Evolutionary conservation across 2,797 vertebrate genomes (phyloP), one percentile per base, ranked within the genome.

Genomic region (Typhlichthys eigenmanni): DNA sequence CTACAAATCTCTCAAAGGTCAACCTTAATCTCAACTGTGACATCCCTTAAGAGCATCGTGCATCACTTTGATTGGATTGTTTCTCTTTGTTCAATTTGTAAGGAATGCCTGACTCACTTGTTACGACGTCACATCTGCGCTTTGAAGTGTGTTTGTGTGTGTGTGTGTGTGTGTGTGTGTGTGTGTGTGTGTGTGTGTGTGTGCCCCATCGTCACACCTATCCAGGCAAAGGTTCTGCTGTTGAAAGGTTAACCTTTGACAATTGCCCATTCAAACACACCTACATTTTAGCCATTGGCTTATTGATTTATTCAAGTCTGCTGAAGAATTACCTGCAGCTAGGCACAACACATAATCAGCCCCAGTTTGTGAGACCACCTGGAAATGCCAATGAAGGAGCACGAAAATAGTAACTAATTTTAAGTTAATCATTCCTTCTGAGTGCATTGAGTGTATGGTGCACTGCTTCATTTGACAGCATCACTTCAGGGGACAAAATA

Each of bases 91-190:
- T 43, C 8, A 43, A 43, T 43, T 10, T 43, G 38, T 9, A 43
- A 77, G 58, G 67, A 64, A 55, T 55, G 19, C 64, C 64, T 84
- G 81, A 87, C 57, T 86, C 83, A 86, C 71, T 9, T 49, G 50
- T 48, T 46, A 13, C 7, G 38, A 70, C 55, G 66, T 80, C 82
- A 80, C 19, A 52, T 62, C 46, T 60, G 7, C 66, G 19, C 47
- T 60, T 62, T 59, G 38, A 65, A 56, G 24, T 55, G 38, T 55
- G 53, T 6, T 6, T 7, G 38, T 9, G 38, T 55, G 53, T 1
- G 16, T 55, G 53, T 1, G 16, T 55, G 38, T 55, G 53, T 1
- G 1, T 7, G 38, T 9, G 38, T 5, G 32, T 8, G 34, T 8
- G 16, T 55, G 47, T 14, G 8, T 55, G 47, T 14, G 9, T 6